These are phyloP conservation scores for Oasisia sp. DNA, from an alignment of 2,888 invertebrate genomes.

Conservation along the genomic window DNA sequence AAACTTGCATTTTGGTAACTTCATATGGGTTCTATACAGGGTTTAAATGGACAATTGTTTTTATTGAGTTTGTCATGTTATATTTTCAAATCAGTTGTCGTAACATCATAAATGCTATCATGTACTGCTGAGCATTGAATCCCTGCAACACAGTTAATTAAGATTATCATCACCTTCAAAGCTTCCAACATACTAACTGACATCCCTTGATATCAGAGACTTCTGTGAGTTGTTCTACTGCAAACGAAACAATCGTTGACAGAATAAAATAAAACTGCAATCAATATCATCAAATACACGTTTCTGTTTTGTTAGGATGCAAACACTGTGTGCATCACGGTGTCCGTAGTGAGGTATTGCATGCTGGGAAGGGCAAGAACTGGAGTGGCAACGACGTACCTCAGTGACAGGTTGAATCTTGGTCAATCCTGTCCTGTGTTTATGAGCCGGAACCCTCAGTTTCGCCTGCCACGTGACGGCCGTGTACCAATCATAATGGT, in stretches of 20 bases:
- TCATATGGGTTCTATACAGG: too few species aligned
- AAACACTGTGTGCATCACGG: conserved; percentile 47
- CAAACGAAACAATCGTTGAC: background rate
- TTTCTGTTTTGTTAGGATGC: conserved; percentile 37
- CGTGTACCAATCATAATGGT: conserved; percentile 82
- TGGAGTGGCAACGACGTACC: conserved; percentile 49
- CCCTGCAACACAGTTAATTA: too few species aligned
- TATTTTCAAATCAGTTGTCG: too few species aligned
- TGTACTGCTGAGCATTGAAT: too few species aligned
- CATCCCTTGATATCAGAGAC: too few species aligned
- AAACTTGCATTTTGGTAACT: too few species aligned
- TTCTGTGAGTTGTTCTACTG: background rate
- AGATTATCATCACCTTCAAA: too few species aligned
- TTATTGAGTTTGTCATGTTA: too few species aligned
- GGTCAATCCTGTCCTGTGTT: conserved; percentile 48
- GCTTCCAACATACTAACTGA: too few species aligned
- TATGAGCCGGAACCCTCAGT: conserved; percentile 51
- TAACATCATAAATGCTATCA: too few species aligned
- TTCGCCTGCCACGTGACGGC: conserved; percentile 45
- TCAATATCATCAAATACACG: background rate
- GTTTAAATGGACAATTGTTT: too few species aligned
- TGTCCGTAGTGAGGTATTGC: conserved; percentile 48
- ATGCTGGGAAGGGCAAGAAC: conserved; percentile 40
- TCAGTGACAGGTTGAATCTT: conserved; percentile 45
- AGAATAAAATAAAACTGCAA: background rate